A percentile compares a stretch with the other conserved stretches of the same genome.
These are phyloP conservation scores for Artemisiospiza belli DNA, from an alignment of 2,113 vertebrate genomes.

Conservation along the genomic window DNA sequence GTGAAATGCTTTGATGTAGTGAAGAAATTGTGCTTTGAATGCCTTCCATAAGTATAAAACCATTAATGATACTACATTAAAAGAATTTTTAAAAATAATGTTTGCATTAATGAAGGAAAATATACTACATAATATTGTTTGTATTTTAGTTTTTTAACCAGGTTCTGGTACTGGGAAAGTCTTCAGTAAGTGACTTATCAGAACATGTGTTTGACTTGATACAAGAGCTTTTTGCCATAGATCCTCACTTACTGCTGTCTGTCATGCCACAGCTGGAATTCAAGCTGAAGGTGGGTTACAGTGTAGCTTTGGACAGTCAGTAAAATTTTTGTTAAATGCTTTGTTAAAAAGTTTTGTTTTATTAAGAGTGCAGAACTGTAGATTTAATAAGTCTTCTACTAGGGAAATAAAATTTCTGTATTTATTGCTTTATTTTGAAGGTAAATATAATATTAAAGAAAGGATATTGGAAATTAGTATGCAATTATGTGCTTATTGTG, in stretches of 20 bases:
- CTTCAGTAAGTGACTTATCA: conserved; percentile 97
- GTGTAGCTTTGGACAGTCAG: neutral
- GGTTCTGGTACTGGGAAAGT: conserved; percentile 97
- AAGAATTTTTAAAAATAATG: neutral
- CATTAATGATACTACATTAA: neutral
- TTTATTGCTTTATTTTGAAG: neutral
- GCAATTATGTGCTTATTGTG: neutral
- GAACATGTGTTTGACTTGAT: conserved; percentile 99
- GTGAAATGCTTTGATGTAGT: neutral
- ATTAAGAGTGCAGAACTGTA: neutral
- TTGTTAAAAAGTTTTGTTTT: neutral
- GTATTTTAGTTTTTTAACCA: conserved; percentile 96
- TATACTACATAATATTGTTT: neutral
- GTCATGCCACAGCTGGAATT: conserved; percentile 99
- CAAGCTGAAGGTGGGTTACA: conserved; percentile 89
- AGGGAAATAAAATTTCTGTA: neutral
- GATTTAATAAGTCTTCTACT: neutral
- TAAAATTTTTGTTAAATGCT: neutral
- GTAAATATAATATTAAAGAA: neutral
- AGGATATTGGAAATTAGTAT: neutral
- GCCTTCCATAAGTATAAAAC: neutral
- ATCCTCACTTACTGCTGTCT: conserved; percentile 93
- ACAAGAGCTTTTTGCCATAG: conserved; percentile 97
- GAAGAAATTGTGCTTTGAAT: neutral
- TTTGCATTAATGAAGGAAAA: neutral